Percentiles rank a stretch among this genome's conserved stretches.
Conservation (phyloP, 2,797 vertebrate species). For the Paedocypris micromegethes region DNA sequence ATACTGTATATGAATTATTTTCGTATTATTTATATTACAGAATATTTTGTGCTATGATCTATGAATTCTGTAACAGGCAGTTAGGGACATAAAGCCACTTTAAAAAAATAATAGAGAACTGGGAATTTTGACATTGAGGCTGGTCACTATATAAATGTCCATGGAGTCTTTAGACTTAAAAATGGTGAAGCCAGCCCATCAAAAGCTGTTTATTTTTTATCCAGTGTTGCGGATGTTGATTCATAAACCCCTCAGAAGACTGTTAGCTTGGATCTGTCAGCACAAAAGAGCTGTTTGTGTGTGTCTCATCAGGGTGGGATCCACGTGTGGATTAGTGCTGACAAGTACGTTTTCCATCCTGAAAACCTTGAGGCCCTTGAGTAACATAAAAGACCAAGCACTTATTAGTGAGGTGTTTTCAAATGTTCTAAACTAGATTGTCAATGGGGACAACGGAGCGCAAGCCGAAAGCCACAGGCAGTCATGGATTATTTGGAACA, state of each 20-base stretch:
- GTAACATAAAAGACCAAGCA: slow-evolving; percentile 29
- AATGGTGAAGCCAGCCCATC: slow-evolving; percentile 4
- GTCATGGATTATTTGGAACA: slow-evolving; percentile 28
- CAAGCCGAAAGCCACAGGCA: slow-evolving; percentile 21
- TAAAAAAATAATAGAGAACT: slow-evolving; percentile 8
- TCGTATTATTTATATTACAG: neutral
- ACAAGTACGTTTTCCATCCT: slow-evolving; percentile 24
- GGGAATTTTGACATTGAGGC: slow-evolving; percentile 17
- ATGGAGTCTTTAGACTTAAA: slow-evolving; percentile 3
- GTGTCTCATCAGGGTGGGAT: slow-evolving; percentile 19
- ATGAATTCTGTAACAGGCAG: slow-evolving; percentile 6
- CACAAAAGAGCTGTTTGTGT: slow-evolving; percentile 15
- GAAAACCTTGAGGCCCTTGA: slow-evolving; percentile 10
- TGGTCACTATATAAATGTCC: slow-evolving; percentile 1
- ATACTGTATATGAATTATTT: neutral
- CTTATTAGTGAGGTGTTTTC: slow-evolving; percentile 29
- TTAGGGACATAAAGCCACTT: slow-evolving; percentile 11
- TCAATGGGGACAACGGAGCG: slow-evolving; percentile 26
- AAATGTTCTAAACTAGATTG: slow-evolving; percentile 33
- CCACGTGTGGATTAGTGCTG: slow-evolving; percentile 23
- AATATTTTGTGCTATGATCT: neutral
- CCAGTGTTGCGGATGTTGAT: slow-evolving; percentile 12
- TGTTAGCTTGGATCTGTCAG: slow-evolving; percentile 10
- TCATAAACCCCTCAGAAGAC: slow-evolving; percentile 7
- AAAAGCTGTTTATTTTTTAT: neutral